Evolutionary conservation across 1,140 invertebrate genomes (phyloP), one percentile per base, ranked within the genome.

Genomic region (Conus ventricosus): DNA sequence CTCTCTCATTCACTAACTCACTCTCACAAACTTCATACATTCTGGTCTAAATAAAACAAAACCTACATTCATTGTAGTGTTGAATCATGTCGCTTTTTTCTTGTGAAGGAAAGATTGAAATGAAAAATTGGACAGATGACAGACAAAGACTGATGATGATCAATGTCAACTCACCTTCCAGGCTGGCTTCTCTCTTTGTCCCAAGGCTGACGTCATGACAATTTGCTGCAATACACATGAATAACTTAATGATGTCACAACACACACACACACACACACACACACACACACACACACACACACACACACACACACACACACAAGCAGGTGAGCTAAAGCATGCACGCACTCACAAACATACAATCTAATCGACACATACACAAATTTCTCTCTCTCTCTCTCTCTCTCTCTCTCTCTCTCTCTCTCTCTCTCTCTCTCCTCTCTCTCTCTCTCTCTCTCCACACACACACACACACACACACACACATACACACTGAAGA

Each of bases 111-210:
- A 60, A 60, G 57, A 60, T 2, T 2, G 57, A 15, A 60, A 60
- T 23, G 20, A 71, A 71, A 23, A n/a, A 10, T 71, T 6, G 20
- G 67, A 71, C 6, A 23, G 20, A n/a, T 17, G 20, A 71, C 17
- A 71, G 67, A 71, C 6, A 71, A 20, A 71, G 20, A 71, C 6
- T 23, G 67, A 71, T 17, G 67, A 71, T 1, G 23, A 23, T 71
- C 6, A 23, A 71, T 23, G 67, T 71, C 67, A 10, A 1, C 67
- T 71, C 6, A 90, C 90, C 88, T 88, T 90, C 90, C 11, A 90
- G 67, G 75, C 83, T 89, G 25, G 87, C 15, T 80, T 78, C 84
- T 90, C 90, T 76, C 81, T 87, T 23, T 51, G 80, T 82, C 67
- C 67, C 67, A 71, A 71, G 17, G 88, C 85, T 25, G 88, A 88